Conservation (phyloP, 1,140 invertebrate species). For the Diachasmimorpha longicaudata region DNA sequence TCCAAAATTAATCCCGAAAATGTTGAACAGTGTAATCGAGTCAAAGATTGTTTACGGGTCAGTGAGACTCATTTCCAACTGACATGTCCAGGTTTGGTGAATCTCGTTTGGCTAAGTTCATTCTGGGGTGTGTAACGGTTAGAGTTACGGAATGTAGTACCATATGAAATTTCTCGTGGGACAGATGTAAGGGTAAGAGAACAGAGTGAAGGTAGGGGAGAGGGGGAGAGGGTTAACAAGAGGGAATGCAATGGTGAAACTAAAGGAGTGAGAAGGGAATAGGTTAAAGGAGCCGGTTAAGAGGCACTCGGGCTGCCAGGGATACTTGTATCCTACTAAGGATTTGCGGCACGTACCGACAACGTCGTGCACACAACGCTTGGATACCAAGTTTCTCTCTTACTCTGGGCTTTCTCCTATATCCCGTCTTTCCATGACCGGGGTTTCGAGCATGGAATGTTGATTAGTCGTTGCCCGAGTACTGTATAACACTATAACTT, state of each 20-base stretch:
- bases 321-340: slow-evolving; percentile 50
- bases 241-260: slow-evolving; percentile 16
- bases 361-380: slow-evolving; percentile 38
- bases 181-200: slow-evolving; percentile 5
- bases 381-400: slow-evolving; percentile 24
- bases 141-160: not conserved
- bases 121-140: not conserved
- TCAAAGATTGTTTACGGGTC: not conserved
- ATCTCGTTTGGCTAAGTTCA: not conserved
- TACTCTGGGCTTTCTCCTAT: slow-evolving; percentile 6
- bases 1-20: no score
- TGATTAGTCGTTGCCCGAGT: slow-evolving; percentile 61
- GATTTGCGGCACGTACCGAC: slow-evolving; percentile 60
- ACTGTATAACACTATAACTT: slow-evolving; percentile 60
- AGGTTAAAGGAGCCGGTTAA: slow-evolving; percentile 45
- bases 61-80: not conserved
- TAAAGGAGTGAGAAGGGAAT: slow-evolving; percentile 22
- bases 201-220: no score
- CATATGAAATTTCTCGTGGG: slow-evolving; percentile 5
- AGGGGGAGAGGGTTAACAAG: slow-evolving; percentile 4
- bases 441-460: slow-evolving; percentile 54
- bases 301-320: slow-evolving; percentile 42
- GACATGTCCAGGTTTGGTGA: not conserved
- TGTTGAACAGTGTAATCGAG: no score
- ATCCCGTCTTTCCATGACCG: slow-evolving; percentile 10